phyloP scores from a whole-genome alignment of 1,140 invertebrate species.

The Danaus plexippus region DNA sequence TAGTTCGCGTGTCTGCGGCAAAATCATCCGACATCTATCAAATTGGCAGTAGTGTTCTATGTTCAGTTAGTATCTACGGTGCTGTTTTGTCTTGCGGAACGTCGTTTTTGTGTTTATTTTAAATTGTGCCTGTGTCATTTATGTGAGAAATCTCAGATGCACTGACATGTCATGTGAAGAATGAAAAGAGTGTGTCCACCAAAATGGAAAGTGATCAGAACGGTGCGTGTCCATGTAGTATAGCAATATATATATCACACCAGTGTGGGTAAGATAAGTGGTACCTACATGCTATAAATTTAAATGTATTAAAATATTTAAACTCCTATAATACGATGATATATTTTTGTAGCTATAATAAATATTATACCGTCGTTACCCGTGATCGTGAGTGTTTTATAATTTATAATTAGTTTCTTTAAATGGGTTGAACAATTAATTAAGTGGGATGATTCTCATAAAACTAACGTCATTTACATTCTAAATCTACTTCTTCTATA shows the following conservation, averaged over 20 bases:
- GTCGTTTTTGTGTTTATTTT: slow-evolving; percentile 28
- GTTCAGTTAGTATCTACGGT: slow-evolving; percentile 45
- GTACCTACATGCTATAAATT: too few species aligned
- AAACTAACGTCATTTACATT: too few species aligned
- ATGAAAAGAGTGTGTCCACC: slow-evolving; percentile 45
- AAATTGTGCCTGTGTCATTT: slow-evolving; percentile 18
- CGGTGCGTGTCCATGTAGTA: slow-evolving; percentile 36
- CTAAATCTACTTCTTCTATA: too few species aligned
- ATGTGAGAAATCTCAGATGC: slow-evolving; percentile 18
- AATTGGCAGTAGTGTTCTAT: slow-evolving; percentile 39
- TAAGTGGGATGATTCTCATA: too few species aligned
- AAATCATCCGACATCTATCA: slow-evolving; percentile 32
- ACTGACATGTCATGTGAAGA: slow-evolving; percentile 12
- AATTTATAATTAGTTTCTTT: too few species aligned
- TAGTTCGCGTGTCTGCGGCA: slow-evolving; percentile 55
- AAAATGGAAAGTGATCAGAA: slow-evolving; percentile 53
- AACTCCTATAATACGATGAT: too few species aligned
- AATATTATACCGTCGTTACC: too few species aligned
- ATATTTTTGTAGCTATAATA: too few species aligned
- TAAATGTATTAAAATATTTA: too few species aligned
- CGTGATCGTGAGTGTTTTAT: too few species aligned
- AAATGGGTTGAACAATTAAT: too few species aligned
- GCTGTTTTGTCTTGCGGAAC: slow-evolving; percentile 48
- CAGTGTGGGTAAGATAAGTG: too few species aligned
- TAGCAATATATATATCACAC: not conserved